Base-by-base conservation (phyloP, 1,140 invertebrate genomes). In the Cyclargus thomasi region DNA sequence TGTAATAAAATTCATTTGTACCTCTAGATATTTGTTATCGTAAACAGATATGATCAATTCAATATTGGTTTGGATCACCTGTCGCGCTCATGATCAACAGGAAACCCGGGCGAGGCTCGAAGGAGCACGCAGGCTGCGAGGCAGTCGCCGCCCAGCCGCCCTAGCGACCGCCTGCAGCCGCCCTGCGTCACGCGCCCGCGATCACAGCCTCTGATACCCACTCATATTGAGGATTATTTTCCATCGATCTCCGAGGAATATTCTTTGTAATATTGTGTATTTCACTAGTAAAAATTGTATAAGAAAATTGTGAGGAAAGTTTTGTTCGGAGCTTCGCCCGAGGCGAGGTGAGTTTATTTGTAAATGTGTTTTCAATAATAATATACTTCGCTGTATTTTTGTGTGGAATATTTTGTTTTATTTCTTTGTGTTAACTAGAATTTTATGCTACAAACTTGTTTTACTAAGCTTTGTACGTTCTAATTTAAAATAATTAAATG, bases 121-220 rank as follows among this genome's bases (percentile, higher is more conserved):
- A 79, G 77, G 76, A 78, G 81, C 69, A 78, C 79, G 79, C 77
- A 83, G 80, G 64, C 71, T 79, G 77, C 72, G 81, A 80, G 82
- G 67, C 84, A 89, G 86, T 89, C 81, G 78, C 83, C 86, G 85
- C 85, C 86, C 85, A 87, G 73, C 84, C 86, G 86, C 86, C 86
- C 81, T 78, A 76, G 83, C 76, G 77, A 57, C 57, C 70, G 71
- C 70, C 64, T 73, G 67, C 72, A 62, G 68, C 70, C 72, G 71
- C 74, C 68, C 74, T 67, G 66, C 70, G 67, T 35, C 64, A 68
- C 66, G 63, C 64, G 62, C 63, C 63, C 55, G 29, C 65, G 69
- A 64, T 16, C 6, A 47, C 14, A 59, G 68, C 62, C 64, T 65
- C 74, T 63, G 68, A 70, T 62, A 67, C 59, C 68, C 67, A 76